These are phyloP conservation scores for Dendropsophus ebraccatus DNA, from an alignment of 2,113 vertebrate species.

Conservation along the genomic window DNA sequence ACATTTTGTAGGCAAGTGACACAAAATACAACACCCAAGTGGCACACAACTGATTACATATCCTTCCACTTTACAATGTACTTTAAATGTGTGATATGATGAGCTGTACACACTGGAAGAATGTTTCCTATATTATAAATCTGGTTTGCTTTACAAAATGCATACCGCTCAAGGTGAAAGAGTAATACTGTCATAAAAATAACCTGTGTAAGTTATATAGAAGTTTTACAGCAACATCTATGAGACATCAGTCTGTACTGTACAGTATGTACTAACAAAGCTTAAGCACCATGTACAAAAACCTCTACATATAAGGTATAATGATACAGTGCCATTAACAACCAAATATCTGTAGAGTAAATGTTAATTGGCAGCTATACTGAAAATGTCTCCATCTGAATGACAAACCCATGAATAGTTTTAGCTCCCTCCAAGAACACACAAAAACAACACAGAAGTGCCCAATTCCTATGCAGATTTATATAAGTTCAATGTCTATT, in stretches of 20 bases:
- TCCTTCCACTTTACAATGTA: conserved; percentile 44
- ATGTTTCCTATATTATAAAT: conserved; percentile 34
- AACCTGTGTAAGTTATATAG: background rate
- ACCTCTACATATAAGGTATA: background rate
- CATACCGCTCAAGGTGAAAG: conserved; percentile 14
- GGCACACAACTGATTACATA: conserved; percentile 35
- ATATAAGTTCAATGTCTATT: too few species aligned
- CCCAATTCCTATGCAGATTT: too few species aligned
- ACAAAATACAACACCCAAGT: conserved; percentile 41
- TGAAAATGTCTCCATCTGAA: too few species aligned
- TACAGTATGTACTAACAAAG: background rate
- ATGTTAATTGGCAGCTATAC: too few species aligned
- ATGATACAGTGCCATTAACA: background rate
- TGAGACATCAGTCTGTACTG: background rate
- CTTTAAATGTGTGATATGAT: conserved; percentile 23
- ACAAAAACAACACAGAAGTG: background rate
- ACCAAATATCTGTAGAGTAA: background rate
- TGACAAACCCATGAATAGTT: background rate
- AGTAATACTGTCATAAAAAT: conserved; percentile 10
- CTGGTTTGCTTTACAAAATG: conserved; percentile 7
- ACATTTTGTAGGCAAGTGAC: conserved; percentile 36
- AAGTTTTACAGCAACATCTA: background rate
- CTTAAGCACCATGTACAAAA: background rate
- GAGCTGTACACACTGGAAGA: background rate
- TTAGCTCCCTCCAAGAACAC: background rate